phyloP scores from a whole-genome alignment of 2,113 vertebrate genomes.

The Pachycephala philippinensis region DNA sequence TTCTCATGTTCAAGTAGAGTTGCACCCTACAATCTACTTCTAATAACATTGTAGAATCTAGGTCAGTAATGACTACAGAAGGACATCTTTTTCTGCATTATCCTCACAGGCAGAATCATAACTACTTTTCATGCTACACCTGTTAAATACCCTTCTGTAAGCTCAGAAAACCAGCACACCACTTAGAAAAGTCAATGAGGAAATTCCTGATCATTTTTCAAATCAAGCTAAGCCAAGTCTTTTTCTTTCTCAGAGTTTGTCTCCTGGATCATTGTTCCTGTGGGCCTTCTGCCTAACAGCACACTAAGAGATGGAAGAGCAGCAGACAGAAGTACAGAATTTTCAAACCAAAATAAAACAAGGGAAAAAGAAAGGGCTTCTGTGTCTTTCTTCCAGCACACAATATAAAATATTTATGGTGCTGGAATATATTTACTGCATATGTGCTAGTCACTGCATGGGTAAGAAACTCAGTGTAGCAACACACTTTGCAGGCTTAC shows the following conservation, averaged over 20 bases:
- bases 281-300: neutral
- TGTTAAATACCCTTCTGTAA: neutral
- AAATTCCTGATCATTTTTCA: neutral
- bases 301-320: neutral
- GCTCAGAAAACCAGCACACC: neutral
- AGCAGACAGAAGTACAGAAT: neutral
- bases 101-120: neutral
- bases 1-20: neutral
- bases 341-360: neutral
- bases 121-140: neutral
- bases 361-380: neutral
- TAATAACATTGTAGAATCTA: neutral
- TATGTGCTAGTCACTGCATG: neutral
- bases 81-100: neutral
- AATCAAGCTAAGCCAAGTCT: neutral
- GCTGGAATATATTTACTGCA: neutral
- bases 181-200: neutral
- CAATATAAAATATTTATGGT: neutral
- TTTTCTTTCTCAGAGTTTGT: neutral
- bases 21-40: neutral
- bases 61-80: neutral
- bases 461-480: neutral
- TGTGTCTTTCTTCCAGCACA: neutral
- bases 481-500: neutral
- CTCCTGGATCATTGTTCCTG: neutral